Evolutionary conservation across 2,888 invertebrate species (phyloP).

Genomic region (Chrysolina americana): DNA sequence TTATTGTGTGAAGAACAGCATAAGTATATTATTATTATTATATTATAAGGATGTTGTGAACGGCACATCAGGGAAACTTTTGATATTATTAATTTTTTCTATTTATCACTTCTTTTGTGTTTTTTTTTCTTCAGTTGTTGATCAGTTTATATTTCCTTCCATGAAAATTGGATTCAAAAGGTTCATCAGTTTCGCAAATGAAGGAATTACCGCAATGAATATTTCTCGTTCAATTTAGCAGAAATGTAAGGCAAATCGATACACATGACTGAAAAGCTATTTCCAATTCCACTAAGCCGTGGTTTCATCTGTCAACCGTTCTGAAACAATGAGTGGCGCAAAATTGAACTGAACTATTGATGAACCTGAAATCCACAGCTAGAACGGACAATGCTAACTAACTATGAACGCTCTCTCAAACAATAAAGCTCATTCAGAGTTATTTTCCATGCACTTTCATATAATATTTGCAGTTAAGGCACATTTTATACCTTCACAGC

Average conservation of each 20-base stretch:
- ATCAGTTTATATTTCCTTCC: too few relatives aligned
- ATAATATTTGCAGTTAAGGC: background rate
- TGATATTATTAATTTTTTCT: too few relatives aligned
- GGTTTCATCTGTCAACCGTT: background rate
- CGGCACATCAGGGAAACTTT: too few relatives aligned
- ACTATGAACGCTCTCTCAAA: background rate
- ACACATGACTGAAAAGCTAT: background rate
- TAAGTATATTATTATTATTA: too few relatives aligned
- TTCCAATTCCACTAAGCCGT: background rate
- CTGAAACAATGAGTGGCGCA: background rate
- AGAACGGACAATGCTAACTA: background rate
- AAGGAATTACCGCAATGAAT: background rate
- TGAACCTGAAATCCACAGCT: background rate
- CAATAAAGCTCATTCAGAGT: conserved; percentile 7
- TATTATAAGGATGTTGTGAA: too few relatives aligned
- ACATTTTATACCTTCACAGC: background rate
- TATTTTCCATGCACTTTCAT: background rate
- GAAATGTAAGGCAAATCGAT: background rate
- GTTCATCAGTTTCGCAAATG: background rate
- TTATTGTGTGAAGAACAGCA: too few relatives aligned
- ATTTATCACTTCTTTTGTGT: too few relatives aligned
- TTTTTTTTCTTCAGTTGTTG: background rate
- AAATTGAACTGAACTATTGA: background rate
- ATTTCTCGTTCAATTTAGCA: background rate
- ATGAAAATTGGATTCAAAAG: background rate